Evolutionary conservation across 2,797 vertebrate species (phyloP), one percentile per base, ranked within the genome.

Genomic region (Coranthus polyacanthus): DNA sequence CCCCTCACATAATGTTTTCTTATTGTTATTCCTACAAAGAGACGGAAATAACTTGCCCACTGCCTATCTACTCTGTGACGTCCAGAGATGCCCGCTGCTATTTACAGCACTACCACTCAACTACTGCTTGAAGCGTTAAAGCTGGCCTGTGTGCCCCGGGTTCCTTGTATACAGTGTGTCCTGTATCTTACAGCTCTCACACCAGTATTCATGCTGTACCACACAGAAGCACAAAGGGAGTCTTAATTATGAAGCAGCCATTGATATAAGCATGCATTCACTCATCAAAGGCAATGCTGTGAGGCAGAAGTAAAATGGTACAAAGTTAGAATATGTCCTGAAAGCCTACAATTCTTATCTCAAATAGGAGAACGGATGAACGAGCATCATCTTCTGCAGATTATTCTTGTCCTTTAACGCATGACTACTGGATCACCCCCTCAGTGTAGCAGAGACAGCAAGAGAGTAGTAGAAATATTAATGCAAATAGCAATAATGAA

Each of bases 101-200:
- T 87, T 88, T 72, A 82, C 45, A 81, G 83, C 73, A 43, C 58
- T 9, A 61, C 54, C 54, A 77, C 67, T 85, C 69, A 76, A 50
- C 61, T 32, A n/a, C 46, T 70, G 56, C 62, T 74, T 61, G 9
- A 63, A 77, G 61, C 56, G 54, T 68, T 71, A 65, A 82, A 29
- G 64, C 55, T 67, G 22, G 57, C 56, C 68, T 43, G 39, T 56
- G 61, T 57, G 75, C 51, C 45, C 15, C 36, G 38, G 65, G 62
- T 70, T 82, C 34, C 61, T 55, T 75, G 24, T 68, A 36, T 80
- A 78, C 32, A 56, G 50, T 17, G 54, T 56, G 43, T 34, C 59
- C 50, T 50, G 41, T 17, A 66, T 80, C 61, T 54, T 29, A 50
- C 58, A 76, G 66, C 15, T 51, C 53, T 66, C 15, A 38, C 47